Evolutionary conservation across 2,888 invertebrate genomes (phyloP).

Genomic region (Syrphus vitripennis): DNA sequence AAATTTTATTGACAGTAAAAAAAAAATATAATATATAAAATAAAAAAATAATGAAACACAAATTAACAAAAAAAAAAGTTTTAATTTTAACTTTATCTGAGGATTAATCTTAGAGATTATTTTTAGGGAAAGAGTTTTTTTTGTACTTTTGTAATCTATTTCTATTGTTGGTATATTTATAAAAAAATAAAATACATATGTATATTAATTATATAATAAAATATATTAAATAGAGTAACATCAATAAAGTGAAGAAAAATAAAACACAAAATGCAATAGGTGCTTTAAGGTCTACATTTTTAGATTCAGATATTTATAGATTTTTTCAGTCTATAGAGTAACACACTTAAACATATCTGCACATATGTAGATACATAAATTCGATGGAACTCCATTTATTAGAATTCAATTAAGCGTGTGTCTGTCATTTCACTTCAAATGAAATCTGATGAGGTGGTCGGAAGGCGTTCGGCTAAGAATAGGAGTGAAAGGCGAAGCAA

Average conservation of each 20-base stretch:
- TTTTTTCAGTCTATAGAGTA: not conserved
- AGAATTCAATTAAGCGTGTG: slow-evolving; percentile 34
- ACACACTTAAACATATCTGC: not conserved
- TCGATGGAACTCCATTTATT: slow-evolving; percentile 13
- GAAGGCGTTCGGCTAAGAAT: too few species aligned
- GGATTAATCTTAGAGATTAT: too few species aligned
- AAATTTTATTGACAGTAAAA: not conserved
- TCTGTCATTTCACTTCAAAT: slow-evolving; percentile 21
- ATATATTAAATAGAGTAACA: too few species aligned
- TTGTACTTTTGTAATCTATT: too few species aligned
- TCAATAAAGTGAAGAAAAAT: not conserved
- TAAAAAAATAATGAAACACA: not conserved
- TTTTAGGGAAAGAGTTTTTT: too few species aligned
- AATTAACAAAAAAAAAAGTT: not conserved
- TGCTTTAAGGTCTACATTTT: not conserved
- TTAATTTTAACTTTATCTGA: too few species aligned
- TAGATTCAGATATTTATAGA: slow-evolving; percentile 16
- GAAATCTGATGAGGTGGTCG: not conserved
- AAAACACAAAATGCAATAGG: not conserved
- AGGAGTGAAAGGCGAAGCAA: not conserved
- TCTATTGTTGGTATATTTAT: too few species aligned
- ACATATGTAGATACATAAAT: not conserved
- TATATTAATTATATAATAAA: too few species aligned
- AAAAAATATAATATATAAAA: not conserved
- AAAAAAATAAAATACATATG: too few species aligned